Base-by-base conservation (phyloP, 1,140 invertebrate genomes). In the Listronotus bonariensis region DNA sequence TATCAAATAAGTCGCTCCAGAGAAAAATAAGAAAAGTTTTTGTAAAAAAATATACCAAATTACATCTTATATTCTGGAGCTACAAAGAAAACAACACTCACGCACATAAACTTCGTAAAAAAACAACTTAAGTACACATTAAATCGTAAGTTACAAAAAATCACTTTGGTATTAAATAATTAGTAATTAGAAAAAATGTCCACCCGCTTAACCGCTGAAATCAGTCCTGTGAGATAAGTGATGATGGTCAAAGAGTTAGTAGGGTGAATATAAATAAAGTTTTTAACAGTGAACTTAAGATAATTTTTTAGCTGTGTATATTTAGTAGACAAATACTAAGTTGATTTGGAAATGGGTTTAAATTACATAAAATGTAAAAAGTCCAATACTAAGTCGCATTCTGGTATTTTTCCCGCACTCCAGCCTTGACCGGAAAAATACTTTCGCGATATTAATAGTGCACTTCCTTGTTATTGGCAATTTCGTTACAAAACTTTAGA, bases 101-200 rank as follows among this genome's bases (percentile, higher is more conserved):
- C 43, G 20, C 43, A 18, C 43, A n/a, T 26, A 46, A 36, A 36
- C 2, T 26, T 46, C 20, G 15, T 14, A 52, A 52, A 20, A 15
- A 14, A n/a, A 52, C 49, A 14, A 31, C 49, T 18, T 36, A 6
- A 3, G 5, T 3, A 6, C 42, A 45, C n/a, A 1, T 45, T 11
- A 45, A 6, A 45, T 8, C 14, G 11, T 4, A 26, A 52, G 12
- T 52, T 12, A 52, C 48, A 52, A 52, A 18, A 32, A 18, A 52
- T 31, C 26, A 3, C 15, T 20, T 52, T 52, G 49, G 17, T 20
- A 20, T 32, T 52, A 31, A 31, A 20, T 20, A 18, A 52, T 8
- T 17, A 52, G 17, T n/a, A 32, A 52, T 52, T 17, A 14, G 9
- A 52, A 20, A 20, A 18, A 52, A 31, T 52, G 26, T 52, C 49